These are phyloP conservation scores for Pitta sordida DNA, from an alignment of 2,113 vertebrate genomes.

Conservation along the genomic window DNA sequence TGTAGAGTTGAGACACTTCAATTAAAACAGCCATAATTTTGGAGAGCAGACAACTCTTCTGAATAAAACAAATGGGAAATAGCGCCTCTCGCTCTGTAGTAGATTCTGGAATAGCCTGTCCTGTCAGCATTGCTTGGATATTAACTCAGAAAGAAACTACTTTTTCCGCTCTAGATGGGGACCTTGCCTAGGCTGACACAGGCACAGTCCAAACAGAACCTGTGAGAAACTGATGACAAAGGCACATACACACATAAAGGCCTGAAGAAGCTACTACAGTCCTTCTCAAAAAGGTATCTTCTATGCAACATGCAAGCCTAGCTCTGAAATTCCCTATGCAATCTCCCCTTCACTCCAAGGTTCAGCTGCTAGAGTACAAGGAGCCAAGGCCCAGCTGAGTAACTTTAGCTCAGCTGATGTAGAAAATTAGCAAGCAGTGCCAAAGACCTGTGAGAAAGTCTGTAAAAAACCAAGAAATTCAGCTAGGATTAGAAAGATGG, in stretches of 20 bases:
- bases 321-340: not conserved
- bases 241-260: not conserved
- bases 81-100: not conserved
- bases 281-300: not conserved
- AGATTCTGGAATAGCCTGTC: not conserved
- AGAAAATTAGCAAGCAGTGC: not conserved
- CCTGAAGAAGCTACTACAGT: not conserved
- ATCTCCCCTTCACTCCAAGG: not conserved
- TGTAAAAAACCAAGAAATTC: not conserved
- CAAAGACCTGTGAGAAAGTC: not conserved
- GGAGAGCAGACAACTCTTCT: not conserved
- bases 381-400: not conserved
- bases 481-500: not conserved
- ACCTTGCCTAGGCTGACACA: not conserved
- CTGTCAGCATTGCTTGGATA: not conserved
- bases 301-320: not conserved
- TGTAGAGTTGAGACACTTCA: not conserved
- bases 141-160: not conserved
- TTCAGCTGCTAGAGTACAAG: not conserved
- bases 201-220: not conserved
- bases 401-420: not conserved
- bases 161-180: not conserved
- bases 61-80: not conserved
- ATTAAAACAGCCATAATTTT: not conserved
- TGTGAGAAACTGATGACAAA: not conserved